Conservation (phyloP, 2,113 vertebrate genomes). For the Ictidomys tridecemlineatus region DNA sequence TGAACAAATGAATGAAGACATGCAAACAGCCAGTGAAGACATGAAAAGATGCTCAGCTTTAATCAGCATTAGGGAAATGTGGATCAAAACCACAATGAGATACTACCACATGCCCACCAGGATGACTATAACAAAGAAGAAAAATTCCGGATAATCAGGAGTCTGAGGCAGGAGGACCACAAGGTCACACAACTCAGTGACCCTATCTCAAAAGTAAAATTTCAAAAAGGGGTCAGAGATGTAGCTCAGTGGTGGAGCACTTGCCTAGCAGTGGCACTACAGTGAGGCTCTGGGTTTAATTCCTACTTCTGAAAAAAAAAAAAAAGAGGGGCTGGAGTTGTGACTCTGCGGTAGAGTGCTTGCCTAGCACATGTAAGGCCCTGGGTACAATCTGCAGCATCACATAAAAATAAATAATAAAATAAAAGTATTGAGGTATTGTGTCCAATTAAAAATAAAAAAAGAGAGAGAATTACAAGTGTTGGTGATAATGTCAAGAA, state of each 20-base stretch:
- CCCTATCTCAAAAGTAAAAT: neutral
- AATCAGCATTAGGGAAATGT: neutral
- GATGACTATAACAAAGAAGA: neutral
- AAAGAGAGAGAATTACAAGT: neutral
- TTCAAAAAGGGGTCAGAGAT: neutral
- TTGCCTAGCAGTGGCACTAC: too few relatives aligned
- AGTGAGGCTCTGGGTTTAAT: neutral
- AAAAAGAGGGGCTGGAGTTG: neutral
- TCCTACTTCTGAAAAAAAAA: neutral
- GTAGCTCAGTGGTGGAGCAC: neutral
- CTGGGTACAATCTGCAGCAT: too few relatives aligned
- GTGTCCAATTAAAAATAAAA: neutral
- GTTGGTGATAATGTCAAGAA: neutral
- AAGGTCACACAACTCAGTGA: too few relatives aligned
- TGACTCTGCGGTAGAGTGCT: too few relatives aligned
- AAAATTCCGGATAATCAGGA: neutral
- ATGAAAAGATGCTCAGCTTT: neutral
- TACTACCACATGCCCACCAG: too few relatives aligned
- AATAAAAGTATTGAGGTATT: too few relatives aligned
- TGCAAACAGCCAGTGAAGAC: neutral
- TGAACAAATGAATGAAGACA: conserved; percentile 36
- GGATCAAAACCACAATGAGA: neutral
- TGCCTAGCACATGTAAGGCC: too few relatives aligned
- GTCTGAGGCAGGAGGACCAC: too few relatives aligned
- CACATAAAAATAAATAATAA: too few relatives aligned